Base-by-base conservation (phyloP, 2,113 vertebrate genomes). In the Otus sunia region DNA sequence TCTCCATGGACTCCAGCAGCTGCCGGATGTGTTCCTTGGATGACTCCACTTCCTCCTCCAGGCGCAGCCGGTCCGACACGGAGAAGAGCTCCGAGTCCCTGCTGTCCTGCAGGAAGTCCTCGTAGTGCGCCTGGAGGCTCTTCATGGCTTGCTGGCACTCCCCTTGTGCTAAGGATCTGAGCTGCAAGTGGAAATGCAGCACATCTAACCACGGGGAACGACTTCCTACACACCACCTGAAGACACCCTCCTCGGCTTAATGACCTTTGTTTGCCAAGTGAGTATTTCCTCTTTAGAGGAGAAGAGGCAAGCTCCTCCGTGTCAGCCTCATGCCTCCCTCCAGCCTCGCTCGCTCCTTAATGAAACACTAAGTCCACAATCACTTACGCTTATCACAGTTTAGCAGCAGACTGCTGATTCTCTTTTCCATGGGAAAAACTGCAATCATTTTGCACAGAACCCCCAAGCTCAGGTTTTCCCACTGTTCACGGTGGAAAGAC, bases 41-140 rank as follows among this genome's bases (percentile, higher is more conserved):
- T 68, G 98, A 67, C 60, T 99, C 98, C 14, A 99, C 99, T 8
- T 99, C 99, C 91, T 97, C 97, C 97, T 99, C 99, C 83, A 99
- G 96, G 76, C 98, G 98, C 66, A 98, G 96, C 27, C 98, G 98
- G 30, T 99, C 99, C 0, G 98, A 96, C 30, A 98, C 87, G 0
- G 98, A 98, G 98, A 99, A 99, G 69, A 99, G 97, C 34, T 98
- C 87, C 1, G 99, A 99, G 96, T 99, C 99, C 7, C 97, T 98
- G 95, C 99, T 99, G 96, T 99, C 99, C 26, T 98, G 98, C 86
- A 99, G 97, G 76, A 99, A 99, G 97, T 99, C 99, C 21, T 98
- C 96, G 11, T 98, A 97, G 96, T 99, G 99, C 13, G 97, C 95
- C 64, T 99, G 98, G 36, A 99, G 98, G 92, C 98, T 98, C 95